A percentile compares a stretch with the other conserved stretches of the same genome.
These are phyloP conservation scores for Pelmatolapia mariae DNA, from an alignment of 2,113 vertebrate genomes.

Conservation along the genomic window DNA sequence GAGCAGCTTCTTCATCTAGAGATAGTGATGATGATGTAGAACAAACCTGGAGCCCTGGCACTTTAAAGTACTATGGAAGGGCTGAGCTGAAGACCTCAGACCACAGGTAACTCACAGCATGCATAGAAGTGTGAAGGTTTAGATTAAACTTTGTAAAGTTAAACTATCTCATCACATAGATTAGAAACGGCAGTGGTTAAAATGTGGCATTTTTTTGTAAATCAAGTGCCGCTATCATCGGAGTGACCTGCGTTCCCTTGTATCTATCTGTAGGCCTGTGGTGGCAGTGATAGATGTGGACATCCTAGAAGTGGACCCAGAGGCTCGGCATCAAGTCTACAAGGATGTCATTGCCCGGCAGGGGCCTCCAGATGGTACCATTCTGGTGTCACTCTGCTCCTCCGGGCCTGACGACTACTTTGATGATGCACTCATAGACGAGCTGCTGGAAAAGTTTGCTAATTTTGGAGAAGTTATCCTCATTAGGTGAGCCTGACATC, in stretches of 20 bases:
- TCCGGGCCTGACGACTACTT: conserved; percentile 87
- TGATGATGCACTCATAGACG: conserved; percentile 90
- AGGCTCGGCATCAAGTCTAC: conserved; percentile 89
- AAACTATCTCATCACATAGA: background rate
- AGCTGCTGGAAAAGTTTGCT: conserved; percentile 90
- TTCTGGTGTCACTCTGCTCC: conserved; percentile 87
- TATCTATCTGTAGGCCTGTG: conserved; percentile 79
- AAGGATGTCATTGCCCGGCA: conserved; percentile 90
- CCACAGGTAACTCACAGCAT: conserved; percentile 78
- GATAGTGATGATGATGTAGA: conserved; percentile 76
- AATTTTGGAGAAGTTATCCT: conserved; percentile 93
- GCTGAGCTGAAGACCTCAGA: conserved; percentile 98
- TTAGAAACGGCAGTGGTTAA: background rate
- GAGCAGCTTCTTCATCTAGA: conserved; percentile 69
- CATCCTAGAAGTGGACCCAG: conserved; percentile 93
- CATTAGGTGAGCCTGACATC: conserved; percentile 79
- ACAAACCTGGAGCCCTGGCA: conserved; percentile 85
- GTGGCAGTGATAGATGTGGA: conserved; percentile 92
- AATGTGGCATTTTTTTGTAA: background rate
- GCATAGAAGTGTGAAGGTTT: background rate
- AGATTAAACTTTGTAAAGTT: background rate
- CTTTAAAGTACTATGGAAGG: conserved; percentile 88
- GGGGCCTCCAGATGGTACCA: conserved; percentile 92
- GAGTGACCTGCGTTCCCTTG: background rate
- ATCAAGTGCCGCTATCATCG: background rate